Base-by-base conservation (phyloP, 2,113 vertebrate species). In the Etheostoma spectabile region DNA sequence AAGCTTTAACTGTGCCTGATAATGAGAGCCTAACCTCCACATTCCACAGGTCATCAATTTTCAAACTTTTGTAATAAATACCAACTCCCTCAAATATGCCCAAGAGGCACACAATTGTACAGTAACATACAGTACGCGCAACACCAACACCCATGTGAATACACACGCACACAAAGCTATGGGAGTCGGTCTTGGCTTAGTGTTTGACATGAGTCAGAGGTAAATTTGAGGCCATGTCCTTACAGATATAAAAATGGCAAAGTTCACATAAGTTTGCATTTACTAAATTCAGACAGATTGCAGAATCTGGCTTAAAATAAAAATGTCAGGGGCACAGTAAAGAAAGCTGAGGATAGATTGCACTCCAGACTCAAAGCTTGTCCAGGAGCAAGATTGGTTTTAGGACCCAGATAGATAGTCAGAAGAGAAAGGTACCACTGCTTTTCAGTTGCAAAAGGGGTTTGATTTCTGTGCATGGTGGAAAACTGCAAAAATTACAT, bases 11-110 rank as follows among this genome's bases (percentile, higher is more conserved):
- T 83, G 76, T 19, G 79, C 24, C 79, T 72, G 87, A 93, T 91
- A 90, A 91, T 86, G 77, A 89, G 83, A 90, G 64, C 60, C 74
- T 85, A 87, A 90, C 88, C 83, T 77, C 73, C 19, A 81, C 91
- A 92, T 93, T 92, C 91, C 91, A 81, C 74, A 27, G 48, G 33
- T 69, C 64, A 45, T 67, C 75, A 74, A 85, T 79, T 77, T 76
- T 83, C 77, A 73, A 59, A 80, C 46, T 77, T 74, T 74, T 68
- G 45, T 74, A 85, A 86, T 61, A 59, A 91, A 79, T 45, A 77
- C 68, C 71, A 67, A 67, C 82, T 68, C 75, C 73, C 73, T 38
- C 55, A 89, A 83, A 84, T 21, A 77, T n/a, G 56, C 61, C 69
- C 30, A 16, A 12, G 19, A 71, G 11, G 57, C 45, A 64, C 62